Conservation (phyloP, 2,888 invertebrate genomes). For the Pardosa pseudoannulata region DNA sequence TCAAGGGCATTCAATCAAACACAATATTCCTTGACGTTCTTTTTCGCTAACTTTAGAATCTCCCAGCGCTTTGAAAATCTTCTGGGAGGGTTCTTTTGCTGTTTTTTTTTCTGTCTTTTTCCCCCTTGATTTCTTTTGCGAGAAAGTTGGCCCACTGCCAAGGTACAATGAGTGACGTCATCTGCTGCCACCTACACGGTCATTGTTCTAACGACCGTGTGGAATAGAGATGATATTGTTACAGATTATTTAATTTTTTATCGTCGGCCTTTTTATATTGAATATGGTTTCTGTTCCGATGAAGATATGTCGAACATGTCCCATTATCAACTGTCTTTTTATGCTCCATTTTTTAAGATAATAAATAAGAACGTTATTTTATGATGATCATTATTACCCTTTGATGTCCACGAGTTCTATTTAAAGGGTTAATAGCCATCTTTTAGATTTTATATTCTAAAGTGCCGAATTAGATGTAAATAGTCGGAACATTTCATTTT, state of each 20-base stretch:
- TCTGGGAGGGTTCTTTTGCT: conserved; percentile 18
- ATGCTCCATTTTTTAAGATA: background rate
- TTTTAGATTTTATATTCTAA: too few relatives aligned
- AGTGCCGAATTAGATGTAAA: too few relatives aligned
- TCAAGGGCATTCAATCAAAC: conserved; percentile 68
- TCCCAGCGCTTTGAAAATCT: conserved; percentile 45
- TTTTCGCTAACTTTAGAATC: conserved; percentile 50
- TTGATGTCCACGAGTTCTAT: background rate
- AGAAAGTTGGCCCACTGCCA: conserved; percentile 60
- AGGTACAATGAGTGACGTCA: conserved; percentile 63
- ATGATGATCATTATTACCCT: background rate
- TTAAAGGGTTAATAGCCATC: background rate
- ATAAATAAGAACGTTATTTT: background rate
- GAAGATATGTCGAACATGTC: background rate
- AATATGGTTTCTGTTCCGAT: background rate
- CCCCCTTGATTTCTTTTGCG: conserved; percentile 17
- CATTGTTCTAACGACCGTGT: conserved; percentile 41
- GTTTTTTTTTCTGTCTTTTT: conserved; percentile 1
- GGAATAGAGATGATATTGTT: conserved; percentile 3
- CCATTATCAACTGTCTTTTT: background rate
- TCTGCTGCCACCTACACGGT: conserved; percentile 60
- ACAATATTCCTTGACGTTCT: conserved; percentile 50
- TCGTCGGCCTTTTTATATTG: background rate
- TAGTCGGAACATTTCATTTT: too few relatives aligned
- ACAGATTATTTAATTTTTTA: conserved; percentile 1